Base-by-base conservation (phyloP, 2,113 vertebrate species). In the Pionites leucogaster region DNA sequence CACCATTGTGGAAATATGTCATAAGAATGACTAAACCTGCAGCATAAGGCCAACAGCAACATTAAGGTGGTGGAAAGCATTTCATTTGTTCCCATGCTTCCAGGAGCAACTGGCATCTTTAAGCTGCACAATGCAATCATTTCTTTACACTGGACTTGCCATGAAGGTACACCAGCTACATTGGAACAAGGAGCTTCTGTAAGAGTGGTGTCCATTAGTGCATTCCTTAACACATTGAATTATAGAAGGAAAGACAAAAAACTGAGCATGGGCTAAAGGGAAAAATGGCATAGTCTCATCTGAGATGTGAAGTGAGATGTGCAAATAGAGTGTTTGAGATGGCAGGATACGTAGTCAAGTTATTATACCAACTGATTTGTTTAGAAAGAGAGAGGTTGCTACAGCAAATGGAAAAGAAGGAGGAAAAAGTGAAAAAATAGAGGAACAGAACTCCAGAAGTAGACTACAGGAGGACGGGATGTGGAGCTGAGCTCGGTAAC, bases 21-120 rank as follows among this genome's bases (percentile, higher is more conserved):
- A 92, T 95, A 95, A 94, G 92, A 76, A 76, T 95, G 93, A 97
- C 88, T 96, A 95, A 96, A 96, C 75, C 83, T 93, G 86, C 74
- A 94, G 88, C 77, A 55, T 9, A 44, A 89, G 44, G 91, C 96
- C 96, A 95, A 95, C 81, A 96, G 83, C 92, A 96, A 95, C 86
- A 97, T 39, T 84, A 94, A 96, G 96, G 93, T 96, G 92, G 74
- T 8, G 28, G 94, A 97, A 96, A 94, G 92, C 92, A 84, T 92
- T 90, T 93, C 33, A 17, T 23, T 95, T 91, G 75, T 72, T 88
- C 95, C 62, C 95, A 88, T 79, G 74, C 91, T 95, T 96, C 91
- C 95, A 94, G 80, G 67, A 95, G 89, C 83, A 95, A 19, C 8
- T 96, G 95, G 95, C 93, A 70, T 44, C 93, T 86, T 64, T 19